These are phyloP conservation scores for Idaea straminata DNA, from an alignment of 2,888 invertebrate species.

Conservation along the genomic window DNA sequence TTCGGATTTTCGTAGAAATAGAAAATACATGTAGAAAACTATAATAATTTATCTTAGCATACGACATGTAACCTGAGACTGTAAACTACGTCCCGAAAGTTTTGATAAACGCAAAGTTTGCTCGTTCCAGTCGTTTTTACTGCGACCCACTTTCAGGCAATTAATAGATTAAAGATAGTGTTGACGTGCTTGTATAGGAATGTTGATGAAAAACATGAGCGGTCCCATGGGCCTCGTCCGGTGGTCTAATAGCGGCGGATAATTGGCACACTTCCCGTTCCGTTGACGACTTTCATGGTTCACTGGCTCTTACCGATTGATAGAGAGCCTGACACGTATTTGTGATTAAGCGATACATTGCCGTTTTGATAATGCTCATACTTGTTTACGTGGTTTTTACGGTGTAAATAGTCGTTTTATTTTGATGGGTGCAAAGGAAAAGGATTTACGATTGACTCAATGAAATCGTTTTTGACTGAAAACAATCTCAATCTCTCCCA, in stretches of 20 bases:
- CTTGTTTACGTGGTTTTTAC: not conserved
- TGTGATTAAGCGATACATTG: constrained; percentile 21
- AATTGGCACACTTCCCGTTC: constrained; percentile 54
- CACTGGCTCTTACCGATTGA: constrained; percentile 38
- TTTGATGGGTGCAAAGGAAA: not conserved
- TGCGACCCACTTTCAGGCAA: not conserved
- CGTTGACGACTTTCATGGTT: constrained; percentile 42
- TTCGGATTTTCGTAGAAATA: not conserved
- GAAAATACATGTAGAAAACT: not conserved
- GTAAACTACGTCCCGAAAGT: not conserved
- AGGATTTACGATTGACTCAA: not conserved
- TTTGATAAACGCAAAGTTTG: not conserved
- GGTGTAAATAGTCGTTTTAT: not conserved
- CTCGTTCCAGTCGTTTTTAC: not conserved
- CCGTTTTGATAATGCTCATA: not conserved
- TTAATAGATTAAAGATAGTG: not conserved
- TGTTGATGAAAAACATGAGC: constrained; percentile 36
- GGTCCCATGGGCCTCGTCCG: constrained; percentile 37
- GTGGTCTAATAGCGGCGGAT: constrained; percentile 40
- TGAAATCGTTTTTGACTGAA: not conserved
- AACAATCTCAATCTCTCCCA: not conserved
- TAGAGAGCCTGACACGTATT: constrained; percentile 36
- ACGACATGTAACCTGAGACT: not conserved
- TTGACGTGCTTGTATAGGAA: not conserved
- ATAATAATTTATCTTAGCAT: not conserved